phyloP scores from a whole-genome alignment of 2,888 invertebrate genomes.

The Darwinula stevensoni region DNA sequence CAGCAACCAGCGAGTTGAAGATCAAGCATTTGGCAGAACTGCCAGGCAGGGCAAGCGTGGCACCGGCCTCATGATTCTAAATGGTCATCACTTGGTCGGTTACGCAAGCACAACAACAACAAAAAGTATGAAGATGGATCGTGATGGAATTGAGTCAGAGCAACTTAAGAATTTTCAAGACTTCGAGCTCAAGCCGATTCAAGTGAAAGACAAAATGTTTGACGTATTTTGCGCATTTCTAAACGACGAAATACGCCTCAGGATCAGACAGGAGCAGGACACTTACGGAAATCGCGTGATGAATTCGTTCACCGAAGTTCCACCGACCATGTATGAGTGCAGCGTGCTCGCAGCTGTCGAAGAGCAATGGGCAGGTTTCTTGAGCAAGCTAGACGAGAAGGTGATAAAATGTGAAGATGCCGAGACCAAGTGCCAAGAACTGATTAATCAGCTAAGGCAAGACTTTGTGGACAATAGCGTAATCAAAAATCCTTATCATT shows the following conservation, averaged over 20 bases:
- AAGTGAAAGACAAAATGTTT: background rate
- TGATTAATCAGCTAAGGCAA: background rate
- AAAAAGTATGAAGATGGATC: background rate
- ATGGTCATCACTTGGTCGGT: background rate
- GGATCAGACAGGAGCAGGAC: background rate
- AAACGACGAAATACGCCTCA: background rate
- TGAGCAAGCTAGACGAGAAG: constrained; percentile 1
- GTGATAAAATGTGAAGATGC: constrained; percentile 1
- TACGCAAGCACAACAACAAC: background rate
- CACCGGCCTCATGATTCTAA: constrained; percentile 1
- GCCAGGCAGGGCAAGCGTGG: constrained; percentile 10
- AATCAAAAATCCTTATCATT: constrained; percentile 1
- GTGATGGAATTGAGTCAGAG: background rate
- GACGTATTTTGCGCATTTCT: constrained; percentile 1
- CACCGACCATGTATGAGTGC: too few species aligned
- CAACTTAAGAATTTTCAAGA: constrained; percentile 1
- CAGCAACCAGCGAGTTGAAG: constrained; percentile 10
- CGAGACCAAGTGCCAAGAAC: background rate
- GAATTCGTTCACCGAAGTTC: too few species aligned
- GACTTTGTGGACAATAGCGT: background rate
- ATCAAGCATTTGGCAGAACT: constrained; percentile 10
- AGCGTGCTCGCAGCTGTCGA: constrained; percentile 1
- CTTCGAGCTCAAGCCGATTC: background rate
- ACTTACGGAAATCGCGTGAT: too few species aligned
- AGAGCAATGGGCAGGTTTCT: constrained; percentile 2